Evolutionary conservation across 2,888 invertebrate genomes (phyloP).

Genomic region (Cryptocheilus praepositus): DNA sequence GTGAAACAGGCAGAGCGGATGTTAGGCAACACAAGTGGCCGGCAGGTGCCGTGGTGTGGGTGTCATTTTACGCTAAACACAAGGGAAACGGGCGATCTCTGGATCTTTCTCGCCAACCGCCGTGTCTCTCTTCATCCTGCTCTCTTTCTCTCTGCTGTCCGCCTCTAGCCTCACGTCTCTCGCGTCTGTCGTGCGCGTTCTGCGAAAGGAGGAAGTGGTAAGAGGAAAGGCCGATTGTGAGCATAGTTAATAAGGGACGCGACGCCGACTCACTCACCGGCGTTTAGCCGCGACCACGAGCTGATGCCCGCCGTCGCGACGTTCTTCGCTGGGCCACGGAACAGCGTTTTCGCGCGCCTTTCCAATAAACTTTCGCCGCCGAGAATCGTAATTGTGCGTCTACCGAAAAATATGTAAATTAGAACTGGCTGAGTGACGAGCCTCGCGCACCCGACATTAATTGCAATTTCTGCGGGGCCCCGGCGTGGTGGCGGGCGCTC

Average conservation of each 20-base stretch:
- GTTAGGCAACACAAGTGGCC: constrained; percentile 63
- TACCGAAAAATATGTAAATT: too few relatives aligned
- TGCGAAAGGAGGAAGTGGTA: background rate
- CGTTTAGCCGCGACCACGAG: background rate
- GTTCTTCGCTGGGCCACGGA: too few relatives aligned
- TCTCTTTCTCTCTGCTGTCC: background rate
- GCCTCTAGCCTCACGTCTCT: background rate
- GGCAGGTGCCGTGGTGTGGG: constrained; percentile 63
- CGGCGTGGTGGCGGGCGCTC: too few relatives aligned
- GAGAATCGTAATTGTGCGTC: too few relatives aligned
- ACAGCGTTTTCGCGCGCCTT: too few relatives aligned
- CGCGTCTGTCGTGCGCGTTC: background rate
- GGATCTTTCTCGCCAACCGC: background rate
- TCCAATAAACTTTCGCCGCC: too few relatives aligned
- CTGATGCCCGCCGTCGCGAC: background rate
- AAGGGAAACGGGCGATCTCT: constrained; percentile 54
- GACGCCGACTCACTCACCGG: background rate
- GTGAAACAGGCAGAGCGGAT: constrained; percentile 58
- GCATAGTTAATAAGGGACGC: constrained; percentile 4
- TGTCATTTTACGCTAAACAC: constrained; percentile 64
- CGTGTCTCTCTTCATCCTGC: constrained; percentile 13
- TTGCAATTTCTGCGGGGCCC: too few relatives aligned
- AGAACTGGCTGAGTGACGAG: too few relatives aligned
- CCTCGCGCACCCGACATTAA: too few relatives aligned
- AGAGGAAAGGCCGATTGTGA: constrained; percentile 3